Percentiles rank a stretch among this genome's conserved stretches.
Conservation (phyloP, 1,140 invertebrate genomes). For the Scaptomyza pallida region DNA sequence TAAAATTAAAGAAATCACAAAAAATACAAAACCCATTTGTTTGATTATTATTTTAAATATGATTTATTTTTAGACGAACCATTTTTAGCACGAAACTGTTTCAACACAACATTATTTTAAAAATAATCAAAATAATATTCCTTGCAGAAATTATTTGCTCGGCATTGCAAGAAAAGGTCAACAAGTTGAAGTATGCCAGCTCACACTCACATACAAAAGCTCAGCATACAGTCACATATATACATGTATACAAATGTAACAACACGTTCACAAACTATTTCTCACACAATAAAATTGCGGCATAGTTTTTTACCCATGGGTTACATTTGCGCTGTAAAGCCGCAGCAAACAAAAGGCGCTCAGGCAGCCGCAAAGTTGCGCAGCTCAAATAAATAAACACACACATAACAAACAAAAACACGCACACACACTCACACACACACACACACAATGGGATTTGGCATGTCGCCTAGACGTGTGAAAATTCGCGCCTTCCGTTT, state of each 20-base stretch:
- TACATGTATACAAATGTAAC: slow-evolving; percentile 1
- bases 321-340: slow-evolving; percentile 48
- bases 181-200: slow-evolving; percentile 12
- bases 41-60: too few species aligned
- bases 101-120: too few species aligned
- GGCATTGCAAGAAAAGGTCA: slow-evolving; percentile 28
- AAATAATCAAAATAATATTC: too few species aligned
- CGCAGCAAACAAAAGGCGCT: slow-evolving; percentile 51
- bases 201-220: not conserved
- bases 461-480: slow-evolving; percentile 23
- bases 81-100: too few species aligned
- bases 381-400: slow-evolving; percentile 44
- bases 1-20: too few species aligned
- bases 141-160: not conserved
- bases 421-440: not conserved
- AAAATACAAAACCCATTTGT: too few species aligned
- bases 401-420: slow-evolving; percentile 9
- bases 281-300: slow-evolving; percentile 66
- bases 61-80: too few species aligned
- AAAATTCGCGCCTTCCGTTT: slow-evolving; percentile 55
- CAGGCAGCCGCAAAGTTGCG: slow-evolving; percentile 45
- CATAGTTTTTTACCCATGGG: slow-evolving; percentile 43
- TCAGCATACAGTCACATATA: not conserved
- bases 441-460: not conserved
- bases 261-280: slow-evolving; percentile 39